Evolutionary conservation across 2,888 invertebrate species (phyloP).

Genomic region (Drosophila acutilabella): DNA sequence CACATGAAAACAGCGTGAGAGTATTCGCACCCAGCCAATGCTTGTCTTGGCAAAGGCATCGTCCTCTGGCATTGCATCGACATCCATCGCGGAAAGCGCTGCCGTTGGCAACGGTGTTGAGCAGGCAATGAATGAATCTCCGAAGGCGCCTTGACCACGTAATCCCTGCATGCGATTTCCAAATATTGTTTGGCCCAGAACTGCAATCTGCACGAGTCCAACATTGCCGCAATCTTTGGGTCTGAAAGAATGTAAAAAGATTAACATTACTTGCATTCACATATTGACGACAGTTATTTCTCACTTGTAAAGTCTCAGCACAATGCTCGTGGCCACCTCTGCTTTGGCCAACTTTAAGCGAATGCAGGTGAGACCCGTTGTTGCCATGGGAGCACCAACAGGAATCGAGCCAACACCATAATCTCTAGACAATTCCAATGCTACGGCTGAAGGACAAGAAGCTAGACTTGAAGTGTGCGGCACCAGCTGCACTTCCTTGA

Average conservation of each 20-base stretch:
- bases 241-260: conserved; percentile 84
- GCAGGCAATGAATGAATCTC: conserved; percentile 56
- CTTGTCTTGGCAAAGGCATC: conserved; percentile 86
- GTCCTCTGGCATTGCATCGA: conserved; percentile 77
- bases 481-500: conserved; percentile 94
- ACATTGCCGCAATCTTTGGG: conserved; percentile 96
- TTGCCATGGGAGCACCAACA: conserved; percentile 93
- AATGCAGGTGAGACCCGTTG: conserved; percentile 95
- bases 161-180: conserved; percentile 83
- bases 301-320: conserved; percentile 86
- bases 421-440: conserved; percentile 93
- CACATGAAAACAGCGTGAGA: conserved; percentile 91
- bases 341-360: conserved; percentile 92
- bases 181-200: conserved; percentile 94
- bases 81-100: conserved; percentile 43
- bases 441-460: conserved; percentile 95
- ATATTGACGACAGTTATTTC: not conserved
- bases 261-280: not conserved
- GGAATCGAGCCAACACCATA: conserved; percentile 92
- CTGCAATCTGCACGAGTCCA: conserved; percentile 93
- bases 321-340: conserved; percentile 93
- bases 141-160: conserved; percentile 54
- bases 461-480: conserved; percentile 94
- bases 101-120: conserved; percentile 46
- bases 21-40: conserved; percentile 93